These are phyloP conservation scores for Apocheima hispidaria DNA, from an alignment of 2,888 invertebrate species.

Conservation along the genomic window DNA sequence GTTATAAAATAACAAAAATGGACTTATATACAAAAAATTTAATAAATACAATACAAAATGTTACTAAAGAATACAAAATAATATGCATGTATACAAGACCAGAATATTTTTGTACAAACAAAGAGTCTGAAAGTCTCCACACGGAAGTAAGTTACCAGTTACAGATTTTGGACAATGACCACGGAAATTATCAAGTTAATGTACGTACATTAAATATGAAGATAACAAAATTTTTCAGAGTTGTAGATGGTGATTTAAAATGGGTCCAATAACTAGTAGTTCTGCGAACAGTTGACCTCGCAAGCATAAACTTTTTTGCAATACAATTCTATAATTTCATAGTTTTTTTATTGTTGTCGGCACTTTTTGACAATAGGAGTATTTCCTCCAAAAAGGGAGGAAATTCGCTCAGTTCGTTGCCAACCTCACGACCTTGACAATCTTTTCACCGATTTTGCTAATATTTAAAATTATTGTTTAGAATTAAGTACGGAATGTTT, in stretches of 20 bases:
- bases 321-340: too few relatives aligned
- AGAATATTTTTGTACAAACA: constrained; percentile 77
- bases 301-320: too few relatives aligned
- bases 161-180: constrained; percentile 50
- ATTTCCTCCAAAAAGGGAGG: too few relatives aligned
- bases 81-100: constrained; percentile 83
- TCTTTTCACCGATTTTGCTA: too few relatives aligned
- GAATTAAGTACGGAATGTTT: too few relatives aligned
- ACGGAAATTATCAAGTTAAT: constrained; percentile 46
- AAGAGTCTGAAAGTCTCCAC: constrained; percentile 59
- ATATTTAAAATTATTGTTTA: too few relatives aligned
- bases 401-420: too few relatives aligned
- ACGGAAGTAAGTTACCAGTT: constrained; percentile 74
- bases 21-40: constrained; percentile 80
- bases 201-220: constrained; percentile 50
- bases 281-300: too few relatives aligned
- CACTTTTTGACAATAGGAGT: too few relatives aligned
- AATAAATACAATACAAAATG: constrained; percentile 71
- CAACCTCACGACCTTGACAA: too few relatives aligned
- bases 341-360: too few relatives aligned
- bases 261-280: constrained; percentile 43
- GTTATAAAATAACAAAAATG: constrained; percentile 76
- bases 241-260: constrained; percentile 46
- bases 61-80: constrained; percentile 79
- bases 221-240: constrained; percentile 49